Conservation (phyloP, 2,797 vertebrate genomes). For the Xenopus petersii region DNA sequence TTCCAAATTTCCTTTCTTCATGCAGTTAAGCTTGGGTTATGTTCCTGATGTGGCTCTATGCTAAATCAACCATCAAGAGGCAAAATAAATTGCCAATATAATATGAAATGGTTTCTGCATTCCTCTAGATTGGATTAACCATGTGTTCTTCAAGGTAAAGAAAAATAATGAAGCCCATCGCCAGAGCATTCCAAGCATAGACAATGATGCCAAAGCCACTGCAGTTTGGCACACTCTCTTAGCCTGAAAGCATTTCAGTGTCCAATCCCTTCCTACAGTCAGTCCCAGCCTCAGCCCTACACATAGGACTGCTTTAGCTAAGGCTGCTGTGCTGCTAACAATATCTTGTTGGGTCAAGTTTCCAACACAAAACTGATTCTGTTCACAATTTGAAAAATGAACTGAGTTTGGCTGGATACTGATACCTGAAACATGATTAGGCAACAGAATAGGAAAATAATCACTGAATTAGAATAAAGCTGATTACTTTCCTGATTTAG, state of each 20-base stretch:
- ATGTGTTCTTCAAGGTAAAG: slow-evolving; percentile 5
- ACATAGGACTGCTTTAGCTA: neutral
- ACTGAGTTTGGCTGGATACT: too few relatives aligned
- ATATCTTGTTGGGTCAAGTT: neutral
- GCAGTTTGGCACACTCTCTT: slow-evolving; percentile 9
- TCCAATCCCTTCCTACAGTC: neutral
- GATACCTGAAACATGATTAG: neutral
- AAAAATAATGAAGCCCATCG: neutral
- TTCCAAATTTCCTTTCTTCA: slow-evolving; percentile 5
- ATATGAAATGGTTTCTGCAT: slow-evolving; percentile 7
- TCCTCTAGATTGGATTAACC: slow-evolving; percentile 6
- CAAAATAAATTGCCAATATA: slow-evolving; percentile 9
- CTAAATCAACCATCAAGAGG: slow-evolving; percentile 43
- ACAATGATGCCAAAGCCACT: slow-evolving; percentile 22
- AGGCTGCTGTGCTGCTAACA: neutral
- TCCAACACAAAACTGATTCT: neutral
- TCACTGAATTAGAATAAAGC: too few relatives aligned
- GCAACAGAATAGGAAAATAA: neutral
- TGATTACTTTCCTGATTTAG: too few relatives aligned
- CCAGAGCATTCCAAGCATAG: neutral
- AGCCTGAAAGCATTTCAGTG: slow-evolving; percentile 7
- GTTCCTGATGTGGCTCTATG: slow-evolving; percentile 25
- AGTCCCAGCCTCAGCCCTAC: neutral
- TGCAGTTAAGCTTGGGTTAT: neutral
- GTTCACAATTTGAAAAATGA: neutral